Evolutionary conservation across 2,888 invertebrate species (phyloP).

Genomic region (Branchinecta sandiegonensis): DNA sequence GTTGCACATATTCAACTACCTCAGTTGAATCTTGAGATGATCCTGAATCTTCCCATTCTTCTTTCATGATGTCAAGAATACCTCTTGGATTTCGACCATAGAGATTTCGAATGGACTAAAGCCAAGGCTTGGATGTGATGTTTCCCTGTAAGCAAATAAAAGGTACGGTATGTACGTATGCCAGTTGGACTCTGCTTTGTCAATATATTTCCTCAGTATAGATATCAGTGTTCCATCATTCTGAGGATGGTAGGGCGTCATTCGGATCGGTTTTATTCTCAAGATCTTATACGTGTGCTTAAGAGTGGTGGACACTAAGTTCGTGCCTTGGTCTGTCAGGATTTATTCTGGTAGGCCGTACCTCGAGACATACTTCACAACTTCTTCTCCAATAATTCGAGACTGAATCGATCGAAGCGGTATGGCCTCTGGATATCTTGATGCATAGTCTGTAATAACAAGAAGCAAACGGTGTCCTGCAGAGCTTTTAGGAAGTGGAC

Average conservation of each 20-base stretch:
- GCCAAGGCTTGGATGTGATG: no score
- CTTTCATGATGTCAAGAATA: not conserved
- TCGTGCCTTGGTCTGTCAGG: no score
- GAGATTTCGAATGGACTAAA: no score
- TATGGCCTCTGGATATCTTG: no score
- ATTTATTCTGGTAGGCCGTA: constrained; percentile 16
- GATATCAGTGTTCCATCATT: no score
- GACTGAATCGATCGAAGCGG: not conserved
- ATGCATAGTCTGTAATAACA: constrained; percentile 17
- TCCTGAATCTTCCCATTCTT: constrained; percentile 11
- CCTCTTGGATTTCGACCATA: no score
- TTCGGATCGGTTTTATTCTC: no score
- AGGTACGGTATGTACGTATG: no score
- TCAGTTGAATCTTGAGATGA: not conserved
- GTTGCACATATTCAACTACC: not conserved
- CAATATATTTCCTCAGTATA: constrained; percentile 9
- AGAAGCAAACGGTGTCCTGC: constrained; percentile 18
- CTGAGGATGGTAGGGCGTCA: constrained; percentile 20
- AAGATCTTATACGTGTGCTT: no score
- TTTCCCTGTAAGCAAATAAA: no score
- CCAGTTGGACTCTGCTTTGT: no score
- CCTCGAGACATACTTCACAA: not conserved
- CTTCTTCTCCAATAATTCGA: not conserved
- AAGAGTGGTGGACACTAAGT: constrained; percentile 1
- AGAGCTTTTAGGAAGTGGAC: not conserved